Percentiles rank a stretch among this genome's conserved stretches.
phyloP scores from a whole-genome alignment of 2,113 vertebrate genomes.

The Callipepla squamata region DNA sequence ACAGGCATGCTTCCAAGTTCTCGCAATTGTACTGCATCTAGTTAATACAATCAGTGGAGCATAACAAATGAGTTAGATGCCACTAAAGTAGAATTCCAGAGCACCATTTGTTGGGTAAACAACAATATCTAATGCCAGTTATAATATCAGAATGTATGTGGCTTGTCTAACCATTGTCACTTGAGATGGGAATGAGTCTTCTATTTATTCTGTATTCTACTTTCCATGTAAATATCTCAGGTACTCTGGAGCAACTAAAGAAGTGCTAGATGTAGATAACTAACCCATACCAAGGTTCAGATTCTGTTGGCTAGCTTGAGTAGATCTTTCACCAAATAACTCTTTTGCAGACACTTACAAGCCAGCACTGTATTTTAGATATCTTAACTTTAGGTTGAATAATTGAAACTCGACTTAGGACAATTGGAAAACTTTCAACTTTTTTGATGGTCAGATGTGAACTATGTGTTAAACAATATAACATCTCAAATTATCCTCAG shows the following conservation, averaged over 20 bases:
- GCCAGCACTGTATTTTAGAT: not conserved
- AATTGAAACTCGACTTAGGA: not conserved
- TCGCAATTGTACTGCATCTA: not conserved
- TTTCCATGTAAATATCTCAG: fast-evolving
- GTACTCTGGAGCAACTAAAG: not conserved
- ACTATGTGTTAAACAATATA: not conserved
- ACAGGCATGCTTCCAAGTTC: not conserved
- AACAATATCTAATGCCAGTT: not conserved
- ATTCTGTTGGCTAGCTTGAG: not conserved
- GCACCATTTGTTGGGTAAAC: not conserved
- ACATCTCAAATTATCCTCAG: not conserved
- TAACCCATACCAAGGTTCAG: not conserved
- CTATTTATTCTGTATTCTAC: not conserved
- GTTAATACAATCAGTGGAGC: not conserved
- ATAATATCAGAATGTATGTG: not conserved
- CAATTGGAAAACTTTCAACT: not conserved
- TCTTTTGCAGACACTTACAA: not conserved
- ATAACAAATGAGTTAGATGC: not conserved
- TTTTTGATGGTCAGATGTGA: not conserved
- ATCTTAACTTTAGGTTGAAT: not conserved
- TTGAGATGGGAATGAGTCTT: not conserved
- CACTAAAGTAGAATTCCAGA: not conserved
- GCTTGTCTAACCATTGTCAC: not conserved
- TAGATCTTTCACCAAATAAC: not conserved
- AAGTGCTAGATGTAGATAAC: not conserved